These are phyloP conservation scores for Periophthalmodon schlosseri DNA, from an alignment of 2,113 vertebrate genomes.

Conservation along the genomic window DNA sequence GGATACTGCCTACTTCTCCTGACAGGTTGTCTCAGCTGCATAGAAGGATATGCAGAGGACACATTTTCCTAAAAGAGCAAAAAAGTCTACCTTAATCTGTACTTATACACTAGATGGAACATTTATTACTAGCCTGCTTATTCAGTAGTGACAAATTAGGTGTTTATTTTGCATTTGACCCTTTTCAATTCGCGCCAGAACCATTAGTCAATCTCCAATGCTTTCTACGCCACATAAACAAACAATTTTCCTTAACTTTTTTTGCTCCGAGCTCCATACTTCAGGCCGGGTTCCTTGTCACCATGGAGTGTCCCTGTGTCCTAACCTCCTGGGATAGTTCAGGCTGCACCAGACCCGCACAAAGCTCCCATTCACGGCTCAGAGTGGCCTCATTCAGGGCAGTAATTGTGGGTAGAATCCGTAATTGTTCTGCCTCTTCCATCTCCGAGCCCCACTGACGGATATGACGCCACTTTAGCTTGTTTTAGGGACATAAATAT, in stretches of 20 bases:
- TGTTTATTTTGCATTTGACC: neutral
- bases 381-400: constrained; percentile 77
- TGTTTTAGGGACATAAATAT: constrained; percentile 71
- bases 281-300: constrained; percentile 55
- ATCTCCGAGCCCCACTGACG: constrained; percentile 70
- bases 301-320: constrained; percentile 63
- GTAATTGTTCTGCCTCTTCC: constrained; percentile 74
- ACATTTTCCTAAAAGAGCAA: neutral
- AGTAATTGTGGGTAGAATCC: constrained; percentile 75
- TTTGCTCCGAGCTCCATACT: constrained; percentile 47
- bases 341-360: constrained; percentile 66
- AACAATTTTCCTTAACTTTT: constrained; percentile 42
- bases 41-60: too few relatives aligned
- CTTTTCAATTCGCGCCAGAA: neutral
- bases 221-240: constrained; percentile 44
- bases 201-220: constrained; percentile 21
- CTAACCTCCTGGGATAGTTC: constrained; percentile 78
- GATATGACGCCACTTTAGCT: constrained; percentile 65
- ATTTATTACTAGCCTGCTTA: neutral
- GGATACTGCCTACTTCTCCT: too few relatives aligned
- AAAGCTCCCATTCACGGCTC: constrained; percentile 74
- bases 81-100: neutral
- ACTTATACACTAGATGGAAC: neutral
- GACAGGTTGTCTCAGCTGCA: too few relatives aligned
- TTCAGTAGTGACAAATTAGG: neutral